Base-by-base conservation (phyloP, 2,888 invertebrate species). In the Temnothorax rugatulus region DNA sequence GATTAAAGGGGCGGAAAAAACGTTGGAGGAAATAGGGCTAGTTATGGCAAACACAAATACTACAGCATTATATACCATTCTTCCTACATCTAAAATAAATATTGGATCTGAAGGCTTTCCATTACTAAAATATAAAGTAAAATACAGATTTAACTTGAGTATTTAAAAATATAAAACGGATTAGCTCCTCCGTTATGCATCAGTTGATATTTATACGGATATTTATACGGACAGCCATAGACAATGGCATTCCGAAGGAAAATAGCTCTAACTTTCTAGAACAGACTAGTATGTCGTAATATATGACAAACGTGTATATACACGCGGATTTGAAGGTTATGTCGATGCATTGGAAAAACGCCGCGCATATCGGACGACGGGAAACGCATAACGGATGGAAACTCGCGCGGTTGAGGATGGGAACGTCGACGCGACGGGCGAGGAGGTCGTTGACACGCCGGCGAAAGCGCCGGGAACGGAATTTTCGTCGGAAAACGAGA, bases 81-180 rank as follows among this genome's bases (percentile, higher is more conserved):
- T 88, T 21, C 84, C 68, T 64, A 34, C 7, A 2, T 75, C 93
- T 93, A 82, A n/a, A 92, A 89, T 76, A 34, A 5, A 82, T 0
- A 21, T 8, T n/a, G 3, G 2, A 25, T 9, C 4, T 34, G 11
- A 25, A 57, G 4, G 0, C 18, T 29, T 29, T 18, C 54, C 21
- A 13, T 63, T 38, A n/a, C 11, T 63, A 34, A 63, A 0, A 63
- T 18, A 11, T 18, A 2, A 34, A 63, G 9, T 18, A 50, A 68
- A 47, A 29, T 9, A 34, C n/a, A 69, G n/a, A 21, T 38, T 34
- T 52, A 3, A 29, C 18, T 68, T 2, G 2, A 47, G 5, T 50
- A 29, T 68, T 7, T n/a, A 68, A n/a, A 52, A 8, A 54, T 52
- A 34, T 21, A 34, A 2, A 52, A 8, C 13, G 5, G 8, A 11